Conservation (phyloP, 2,113 vertebrate species). For the Tenrec ecaudatus region DNA sequence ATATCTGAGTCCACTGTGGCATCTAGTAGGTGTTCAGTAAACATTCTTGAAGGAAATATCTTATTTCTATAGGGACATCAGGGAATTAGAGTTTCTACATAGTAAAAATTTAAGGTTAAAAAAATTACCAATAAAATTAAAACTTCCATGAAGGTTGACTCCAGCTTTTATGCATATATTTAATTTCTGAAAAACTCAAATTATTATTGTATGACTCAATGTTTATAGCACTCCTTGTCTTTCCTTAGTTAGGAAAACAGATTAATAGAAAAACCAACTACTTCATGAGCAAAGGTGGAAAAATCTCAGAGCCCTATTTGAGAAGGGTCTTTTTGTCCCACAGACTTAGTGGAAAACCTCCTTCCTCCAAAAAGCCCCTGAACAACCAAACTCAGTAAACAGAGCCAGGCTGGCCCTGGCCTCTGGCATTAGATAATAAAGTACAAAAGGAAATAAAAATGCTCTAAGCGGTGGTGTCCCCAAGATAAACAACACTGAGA, state of each 20-base stretch:
- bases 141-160: background rate
- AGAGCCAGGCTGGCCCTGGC: conserved; percentile 49
- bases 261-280: conserved; percentile 7
- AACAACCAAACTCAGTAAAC: conserved; percentile 46
- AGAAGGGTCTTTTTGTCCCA: background rate
- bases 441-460: conserved; percentile 74
- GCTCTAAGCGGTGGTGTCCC: conserved; percentile 54
- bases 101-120: background rate
- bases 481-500: conserved; percentile 72
- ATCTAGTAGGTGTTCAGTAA: background rate
- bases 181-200: conserved; percentile 49
- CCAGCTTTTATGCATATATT: conserved; percentile 1
- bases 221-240: background rate
- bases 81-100: background rate
- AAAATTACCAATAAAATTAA: conserved; percentile 7
- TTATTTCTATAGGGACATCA: background rate
- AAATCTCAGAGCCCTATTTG: background rate
- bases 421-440: conserved; percentile 70
- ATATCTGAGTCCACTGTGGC: no score
- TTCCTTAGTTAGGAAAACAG: conserved; percentile 28
- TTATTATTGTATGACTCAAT: conserved; percentile 5
- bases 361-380: conserved; percentile 53
- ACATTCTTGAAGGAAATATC: background rate
- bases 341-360: background rate
- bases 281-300: background rate